Conservation (phyloP, 2,888 invertebrate genomes). For the Amphimallon solstitiale region DNA sequence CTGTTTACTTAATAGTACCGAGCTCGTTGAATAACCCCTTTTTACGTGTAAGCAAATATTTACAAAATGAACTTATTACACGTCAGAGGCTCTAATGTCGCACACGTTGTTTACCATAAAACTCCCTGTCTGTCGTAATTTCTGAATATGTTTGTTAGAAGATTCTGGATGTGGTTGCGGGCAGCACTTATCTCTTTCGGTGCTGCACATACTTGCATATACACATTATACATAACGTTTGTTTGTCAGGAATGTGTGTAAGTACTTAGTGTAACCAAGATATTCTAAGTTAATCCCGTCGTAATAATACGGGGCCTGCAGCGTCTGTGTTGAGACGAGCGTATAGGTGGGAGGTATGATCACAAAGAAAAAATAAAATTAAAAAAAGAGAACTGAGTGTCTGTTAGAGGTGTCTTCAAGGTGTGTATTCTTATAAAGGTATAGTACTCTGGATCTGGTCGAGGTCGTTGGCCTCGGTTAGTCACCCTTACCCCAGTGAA, state of each 20-base stretch:
- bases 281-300: conserved; percentile 16
- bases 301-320: conserved; percentile 10
- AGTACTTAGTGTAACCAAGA: conserved; percentile 19
- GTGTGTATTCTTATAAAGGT: conserved; percentile 25
- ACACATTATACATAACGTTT: neutral
- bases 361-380: conserved; percentile 27
- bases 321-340: conserved; percentile 4
- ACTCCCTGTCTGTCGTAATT: neutral
- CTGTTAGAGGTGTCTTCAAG: conserved; percentile 21
- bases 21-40: conserved; percentile 1
- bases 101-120: neutral
- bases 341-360: conserved; percentile 18
- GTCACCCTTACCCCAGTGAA: conserved; percentile 65
- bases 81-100: neutral
- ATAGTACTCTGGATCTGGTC: conserved; percentile 39
- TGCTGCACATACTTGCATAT: neutral
- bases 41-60: conserved; percentile 11
- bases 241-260: conserved; percentile 20
- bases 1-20: neutral
- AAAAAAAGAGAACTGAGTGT: conserved; percentile 21
- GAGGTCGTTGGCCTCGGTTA: conserved; percentile 61
- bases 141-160: conserved; percentile 12
- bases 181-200: conserved; percentile 4
- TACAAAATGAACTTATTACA: conserved; percentile 8
- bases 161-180: neutral